Evolutionary conservation across 2,888 invertebrate genomes (phyloP).

Genomic region (Villa cingulata): DNA sequence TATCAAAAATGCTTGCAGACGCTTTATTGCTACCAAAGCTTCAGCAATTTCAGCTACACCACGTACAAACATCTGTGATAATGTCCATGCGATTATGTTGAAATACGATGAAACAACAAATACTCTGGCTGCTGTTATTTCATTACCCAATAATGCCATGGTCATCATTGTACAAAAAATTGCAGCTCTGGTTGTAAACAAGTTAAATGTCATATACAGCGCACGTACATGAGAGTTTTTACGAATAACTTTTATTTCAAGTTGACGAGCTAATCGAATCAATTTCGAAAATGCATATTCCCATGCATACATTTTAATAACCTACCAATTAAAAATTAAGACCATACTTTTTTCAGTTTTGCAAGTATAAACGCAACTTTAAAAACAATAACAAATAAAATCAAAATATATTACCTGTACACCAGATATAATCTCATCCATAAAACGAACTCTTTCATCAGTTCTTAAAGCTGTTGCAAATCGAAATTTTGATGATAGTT

Average conservation of each 20-base stretch:
- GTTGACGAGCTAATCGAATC: slow-evolving; percentile 53
- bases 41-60: slow-evolving; percentile 71
- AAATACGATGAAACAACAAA: slow-evolving; percentile 45
- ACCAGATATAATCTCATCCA: slow-evolving; percentile 60
- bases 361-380: too few relatives aligned
- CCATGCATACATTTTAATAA: slow-evolving; percentile 90
- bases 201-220: slow-evolving; percentile 57
- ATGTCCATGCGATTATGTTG: slow-evolving; percentile 41
- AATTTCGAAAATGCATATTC: slow-evolving; percentile 71
- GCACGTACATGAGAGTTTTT: slow-evolving; percentile 51
- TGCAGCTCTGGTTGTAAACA: slow-evolving; percentile 70
- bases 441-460: slow-evolving; percentile 60
- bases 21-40: slow-evolving; percentile 57
- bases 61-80: slow-evolving; percentile 45
- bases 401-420: slow-evolving; percentile 40
- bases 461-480: slow-evolving; percentile 44
- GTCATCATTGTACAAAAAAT: slow-evolving; percentile 61
- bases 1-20: slow-evolving; percentile 41
- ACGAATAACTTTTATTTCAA: slow-evolving; percentile 44
- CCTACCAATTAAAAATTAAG: slow-evolving; percentile 33
- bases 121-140: slow-evolving; percentile 48
- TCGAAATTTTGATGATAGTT: slow-evolving; percentile 30
- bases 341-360: background rate
- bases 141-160: slow-evolving; percentile 49
- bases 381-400: too few relatives aligned